Evolutionary conservation across 2,113 vertebrate genomes (phyloP).

Genomic region (Bothrops jararaca): DNA sequence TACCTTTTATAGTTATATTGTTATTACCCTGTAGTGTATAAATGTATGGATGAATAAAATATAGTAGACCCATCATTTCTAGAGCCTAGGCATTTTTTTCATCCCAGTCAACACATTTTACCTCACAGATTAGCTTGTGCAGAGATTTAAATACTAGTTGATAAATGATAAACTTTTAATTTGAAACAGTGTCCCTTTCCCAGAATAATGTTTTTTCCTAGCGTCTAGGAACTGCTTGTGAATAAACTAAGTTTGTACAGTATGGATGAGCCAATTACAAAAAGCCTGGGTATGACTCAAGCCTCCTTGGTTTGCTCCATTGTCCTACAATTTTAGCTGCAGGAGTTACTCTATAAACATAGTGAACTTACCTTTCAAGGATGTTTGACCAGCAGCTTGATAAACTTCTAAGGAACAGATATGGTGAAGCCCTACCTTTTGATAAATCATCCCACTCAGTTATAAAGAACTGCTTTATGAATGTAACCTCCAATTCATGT

Average conservation of each 20-base stretch:
- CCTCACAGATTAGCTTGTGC: neutral
- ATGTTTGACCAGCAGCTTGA: neutral
- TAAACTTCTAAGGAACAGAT: neutral
- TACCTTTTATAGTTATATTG: slow-evolving; percentile 37
- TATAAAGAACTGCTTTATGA: neutral
- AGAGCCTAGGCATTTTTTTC: neutral
- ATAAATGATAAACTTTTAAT: neutral
- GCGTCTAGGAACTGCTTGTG: neutral
- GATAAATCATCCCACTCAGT: neutral
- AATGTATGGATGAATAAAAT: slow-evolving; percentile 6
- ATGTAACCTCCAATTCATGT: neutral
- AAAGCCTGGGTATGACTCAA: neutral
- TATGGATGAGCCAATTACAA: neutral
- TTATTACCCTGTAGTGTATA: neutral
- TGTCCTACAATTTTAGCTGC: neutral
- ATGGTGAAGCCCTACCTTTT: neutral
- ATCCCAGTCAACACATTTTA: neutral
- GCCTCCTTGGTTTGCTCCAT: neutral
- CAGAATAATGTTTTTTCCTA: neutral
- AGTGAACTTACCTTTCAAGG: neutral
- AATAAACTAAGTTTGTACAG: neutral
- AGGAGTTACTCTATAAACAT: neutral
- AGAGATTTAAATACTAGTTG: neutral
- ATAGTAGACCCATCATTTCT: neutral
- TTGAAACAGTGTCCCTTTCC: neutral